These are phyloP conservation scores for Brachypalpus laphriformis DNA, from an alignment of 2,888 invertebrate genomes.

Conservation along the genomic window DNA sequence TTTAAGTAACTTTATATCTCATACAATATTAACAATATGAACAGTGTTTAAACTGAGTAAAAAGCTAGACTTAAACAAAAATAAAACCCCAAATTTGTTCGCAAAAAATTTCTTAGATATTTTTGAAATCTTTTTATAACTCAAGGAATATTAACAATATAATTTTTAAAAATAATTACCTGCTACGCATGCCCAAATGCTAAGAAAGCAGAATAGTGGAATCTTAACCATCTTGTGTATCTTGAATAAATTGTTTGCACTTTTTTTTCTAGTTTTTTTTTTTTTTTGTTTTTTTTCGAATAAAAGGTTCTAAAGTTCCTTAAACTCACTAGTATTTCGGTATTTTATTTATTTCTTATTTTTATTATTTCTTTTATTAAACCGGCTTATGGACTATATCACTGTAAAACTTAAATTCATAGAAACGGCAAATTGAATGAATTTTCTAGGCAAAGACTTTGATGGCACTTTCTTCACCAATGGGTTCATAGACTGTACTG, in stretches of 20 bases:
- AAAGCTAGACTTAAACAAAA: background rate
- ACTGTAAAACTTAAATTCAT: conserved; percentile 16
- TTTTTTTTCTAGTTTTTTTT: background rate
- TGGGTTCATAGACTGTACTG: conserved; percentile 71
- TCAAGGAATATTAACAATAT: background rate
- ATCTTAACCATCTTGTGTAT: conserved; percentile 57
- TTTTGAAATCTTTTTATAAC: too few species aligned
- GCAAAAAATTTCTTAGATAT: too few species aligned
- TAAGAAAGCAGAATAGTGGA: conserved; percentile 52
- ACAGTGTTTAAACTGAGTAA: background rate
- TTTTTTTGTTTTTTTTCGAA: background rate
- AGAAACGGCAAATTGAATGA: conserved; percentile 1
- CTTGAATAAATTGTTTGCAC: background rate
- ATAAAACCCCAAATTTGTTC: too few species aligned
- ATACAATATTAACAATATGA: background rate
- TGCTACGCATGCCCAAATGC: conserved; percentile 52
- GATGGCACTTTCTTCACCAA: conserved; percentile 68
- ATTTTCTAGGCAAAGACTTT: conserved; percentile 45
- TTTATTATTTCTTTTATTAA: background rate
- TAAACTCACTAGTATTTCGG: conserved; percentile 11
- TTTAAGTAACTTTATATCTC: too few species aligned
- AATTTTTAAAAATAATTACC: conserved; percentile 31
- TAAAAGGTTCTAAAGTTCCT: background rate
- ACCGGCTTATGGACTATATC: conserved; percentile 14
- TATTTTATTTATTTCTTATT: background rate